A percentile compares a stretch with the other conserved stretches of the same genome.
These are phyloP conservation scores for Monopis laevigella DNA, from an alignment of 2,888 invertebrate genomes.

Conservation along the genomic window DNA sequence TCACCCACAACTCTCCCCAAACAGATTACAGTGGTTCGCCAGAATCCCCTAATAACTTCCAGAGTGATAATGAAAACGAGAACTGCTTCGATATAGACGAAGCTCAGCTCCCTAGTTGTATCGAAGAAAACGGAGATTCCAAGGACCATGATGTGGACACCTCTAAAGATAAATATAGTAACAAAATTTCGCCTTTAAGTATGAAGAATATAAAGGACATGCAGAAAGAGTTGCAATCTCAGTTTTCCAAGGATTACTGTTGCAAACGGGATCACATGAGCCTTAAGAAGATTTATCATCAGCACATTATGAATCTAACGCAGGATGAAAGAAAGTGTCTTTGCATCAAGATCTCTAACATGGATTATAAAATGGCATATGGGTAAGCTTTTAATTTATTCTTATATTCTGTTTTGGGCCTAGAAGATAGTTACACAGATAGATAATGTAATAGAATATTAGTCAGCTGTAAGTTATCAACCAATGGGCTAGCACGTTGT, in stretches of 20 bases:
- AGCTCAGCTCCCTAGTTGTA: background rate
- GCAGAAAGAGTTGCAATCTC: slow-evolving; percentile 39
- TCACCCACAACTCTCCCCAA: slow-evolving; percentile 18
- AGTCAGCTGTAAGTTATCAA: no score
- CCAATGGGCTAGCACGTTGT: no score
- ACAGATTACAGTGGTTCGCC: slow-evolving; percentile 38
- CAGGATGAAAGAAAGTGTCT: slow-evolving; percentile 30
- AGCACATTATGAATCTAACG: slow-evolving; percentile 31
- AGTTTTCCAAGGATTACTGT: slow-evolving; percentile 42
- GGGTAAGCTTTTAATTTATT: slow-evolving; percentile 35
- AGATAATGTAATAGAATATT: no score
- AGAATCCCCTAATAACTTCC: slow-evolving; percentile 30
- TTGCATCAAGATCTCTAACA: slow-evolving; percentile 34
- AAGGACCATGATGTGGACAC: slow-evolving; percentile 19
- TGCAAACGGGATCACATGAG: slow-evolving; percentile 32
- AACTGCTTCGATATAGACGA: slow-evolving; percentile 23
- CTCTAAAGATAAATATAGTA: background rate
- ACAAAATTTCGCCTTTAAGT: background rate
- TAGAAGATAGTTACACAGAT: no score
- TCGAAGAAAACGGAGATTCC: slow-evolving; percentile 12
- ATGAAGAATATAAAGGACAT: slow-evolving; percentile 44
- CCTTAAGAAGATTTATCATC: slow-evolving; percentile 38
- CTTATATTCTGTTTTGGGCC: no score
- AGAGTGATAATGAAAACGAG: slow-evolving; percentile 32
- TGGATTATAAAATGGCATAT: slow-evolving; percentile 37